Evolutionary conservation across 2,113 vertebrate genomes (phyloP).

Genomic region (Scatophagus argus): DNA sequence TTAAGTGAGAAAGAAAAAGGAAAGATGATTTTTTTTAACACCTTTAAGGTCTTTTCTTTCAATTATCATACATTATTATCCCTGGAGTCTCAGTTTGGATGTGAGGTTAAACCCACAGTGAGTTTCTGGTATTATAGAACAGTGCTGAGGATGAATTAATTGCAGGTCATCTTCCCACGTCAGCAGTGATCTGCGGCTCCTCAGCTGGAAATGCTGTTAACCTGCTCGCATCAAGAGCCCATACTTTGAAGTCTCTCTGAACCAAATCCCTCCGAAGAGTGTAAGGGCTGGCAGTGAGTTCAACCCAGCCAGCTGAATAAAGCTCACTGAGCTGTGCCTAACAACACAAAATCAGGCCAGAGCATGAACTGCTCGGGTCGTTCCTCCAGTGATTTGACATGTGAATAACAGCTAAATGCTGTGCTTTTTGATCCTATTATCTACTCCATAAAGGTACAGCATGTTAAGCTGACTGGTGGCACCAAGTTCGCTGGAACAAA

Average conservation of each 20-base stretch:
- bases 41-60: neutral
- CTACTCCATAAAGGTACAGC: neutral
- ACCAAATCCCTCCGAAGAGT: conserved; percentile 23
- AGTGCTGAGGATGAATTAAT: neutral
- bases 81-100: neutral
- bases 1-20: neutral
- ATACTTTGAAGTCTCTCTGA: conserved; percentile 53
- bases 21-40: conserved; percentile 5
- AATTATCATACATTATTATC: neutral
- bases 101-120: neutral
- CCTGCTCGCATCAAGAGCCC: conserved; percentile 28
- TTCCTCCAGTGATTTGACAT: conserved; percentile 16
- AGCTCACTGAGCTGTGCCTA: conserved; percentile 25
- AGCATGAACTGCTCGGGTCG: neutral
- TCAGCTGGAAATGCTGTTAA: conserved; percentile 37
- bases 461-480: neutral
- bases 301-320: conserved; percentile 30
- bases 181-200: conserved; percentile 24
- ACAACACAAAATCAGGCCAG: conserved; percentile 15
- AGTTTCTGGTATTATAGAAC: neutral
- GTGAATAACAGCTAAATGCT: conserved; percentile 6
- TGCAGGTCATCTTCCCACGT: neutral
- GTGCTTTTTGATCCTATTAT: conserved; percentile 35
- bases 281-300: conserved; percentile 2
- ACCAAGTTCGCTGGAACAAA: neutral